phyloP scores from a whole-genome alignment of 2,888 invertebrate genomes.

The Bombyx huttoni region DNA sequence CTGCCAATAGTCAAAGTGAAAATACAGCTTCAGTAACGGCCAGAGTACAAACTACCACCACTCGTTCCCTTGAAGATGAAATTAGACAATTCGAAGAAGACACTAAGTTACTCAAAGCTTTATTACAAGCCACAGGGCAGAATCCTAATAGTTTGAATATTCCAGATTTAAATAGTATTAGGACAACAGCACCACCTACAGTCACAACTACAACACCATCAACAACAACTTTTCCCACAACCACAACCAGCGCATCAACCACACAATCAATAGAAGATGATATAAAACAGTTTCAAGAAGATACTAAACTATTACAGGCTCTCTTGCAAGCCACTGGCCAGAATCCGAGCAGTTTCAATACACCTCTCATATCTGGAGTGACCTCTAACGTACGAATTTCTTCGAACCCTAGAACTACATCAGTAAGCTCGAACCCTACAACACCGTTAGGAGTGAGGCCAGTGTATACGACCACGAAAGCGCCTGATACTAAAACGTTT shows the following conservation, averaged over 20 bases:
- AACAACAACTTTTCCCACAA: constrained; percentile 19
- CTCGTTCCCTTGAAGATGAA: constrained; percentile 55
- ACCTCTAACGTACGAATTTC: constrained; percentile 59
- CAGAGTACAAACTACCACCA: constrained; percentile 32
- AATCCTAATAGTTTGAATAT: constrained; percentile 49
- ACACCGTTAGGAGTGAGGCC: constrained; percentile 47
- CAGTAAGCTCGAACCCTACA: constrained; percentile 45
- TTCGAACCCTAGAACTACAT: constrained; percentile 49
- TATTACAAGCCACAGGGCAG: constrained; percentile 56
- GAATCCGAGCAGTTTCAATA: constrained; percentile 29
- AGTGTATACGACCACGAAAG: constrained; percentile 37
- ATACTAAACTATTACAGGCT: constrained; percentile 54
- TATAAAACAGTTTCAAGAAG: constrained; percentile 51
- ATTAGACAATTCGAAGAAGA: constrained; percentile 62
- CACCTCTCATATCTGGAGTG: constrained; percentile 48
- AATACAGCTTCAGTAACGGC: constrained; percentile 18
- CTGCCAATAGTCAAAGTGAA: constrained; percentile 30
- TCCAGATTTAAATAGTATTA: constrained; percentile 37
- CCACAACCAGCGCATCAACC: constrained; percentile 21
- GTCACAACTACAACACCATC: constrained; percentile 18
- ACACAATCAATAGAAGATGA: constrained; percentile 40
- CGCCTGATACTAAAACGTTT: constrained; percentile 30
- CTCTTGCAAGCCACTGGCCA: constrained; percentile 52
- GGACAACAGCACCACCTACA: constrained; percentile 22
- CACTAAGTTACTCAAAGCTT: constrained; percentile 53